Evolutionary conservation across 2,888 invertebrate species (phyloP).

Genomic region (Corythucha ciliata): DNA sequence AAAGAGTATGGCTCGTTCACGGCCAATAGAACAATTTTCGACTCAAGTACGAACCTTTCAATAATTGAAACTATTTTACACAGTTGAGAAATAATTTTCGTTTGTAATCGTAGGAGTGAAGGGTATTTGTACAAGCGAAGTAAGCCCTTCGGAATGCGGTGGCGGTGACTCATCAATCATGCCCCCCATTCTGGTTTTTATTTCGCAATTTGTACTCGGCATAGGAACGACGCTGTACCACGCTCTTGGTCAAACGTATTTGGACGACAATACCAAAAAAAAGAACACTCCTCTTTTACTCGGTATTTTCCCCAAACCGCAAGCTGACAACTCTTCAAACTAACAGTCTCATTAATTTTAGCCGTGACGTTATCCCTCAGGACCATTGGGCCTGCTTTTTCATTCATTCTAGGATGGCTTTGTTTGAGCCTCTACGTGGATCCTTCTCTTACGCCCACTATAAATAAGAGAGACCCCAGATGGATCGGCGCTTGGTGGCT

Average conservation of each 20-base stretch:
- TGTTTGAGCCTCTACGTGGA: conserved; percentile 51
- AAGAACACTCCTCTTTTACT: conserved; percentile 54
- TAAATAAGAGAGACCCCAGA: conserved; percentile 51
- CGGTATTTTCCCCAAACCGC: no score
- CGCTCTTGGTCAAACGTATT: conserved; percentile 56
- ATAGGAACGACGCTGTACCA: conserved; percentile 58
- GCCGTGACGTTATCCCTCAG: conserved; percentile 46
- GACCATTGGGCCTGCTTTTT: conserved; percentile 51
- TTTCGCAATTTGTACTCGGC: conserved; percentile 59
- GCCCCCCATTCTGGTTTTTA: conserved; percentile 52
- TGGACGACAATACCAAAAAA: conserved; percentile 59
- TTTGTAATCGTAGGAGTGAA: no score
- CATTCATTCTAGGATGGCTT: conserved; percentile 49
- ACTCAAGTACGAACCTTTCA: not conserved
- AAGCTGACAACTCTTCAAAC: no score
- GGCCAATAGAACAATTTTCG: not conserved
- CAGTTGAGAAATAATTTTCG: no score
- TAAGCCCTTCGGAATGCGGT: conserved; percentile 27
- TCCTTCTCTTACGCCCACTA: conserved; percentile 51
- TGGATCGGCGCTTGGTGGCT: conserved; percentile 73
- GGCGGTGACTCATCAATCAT: conserved; percentile 42
- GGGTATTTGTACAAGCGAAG: no score
- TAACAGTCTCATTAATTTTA: no score
- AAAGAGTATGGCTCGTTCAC: conserved; percentile 40
- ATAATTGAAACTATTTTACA: no score